These are phyloP conservation scores for Enteromius viviparus DNA, from an alignment of 2,797 vertebrate species.

Conservation along the genomic window DNA sequence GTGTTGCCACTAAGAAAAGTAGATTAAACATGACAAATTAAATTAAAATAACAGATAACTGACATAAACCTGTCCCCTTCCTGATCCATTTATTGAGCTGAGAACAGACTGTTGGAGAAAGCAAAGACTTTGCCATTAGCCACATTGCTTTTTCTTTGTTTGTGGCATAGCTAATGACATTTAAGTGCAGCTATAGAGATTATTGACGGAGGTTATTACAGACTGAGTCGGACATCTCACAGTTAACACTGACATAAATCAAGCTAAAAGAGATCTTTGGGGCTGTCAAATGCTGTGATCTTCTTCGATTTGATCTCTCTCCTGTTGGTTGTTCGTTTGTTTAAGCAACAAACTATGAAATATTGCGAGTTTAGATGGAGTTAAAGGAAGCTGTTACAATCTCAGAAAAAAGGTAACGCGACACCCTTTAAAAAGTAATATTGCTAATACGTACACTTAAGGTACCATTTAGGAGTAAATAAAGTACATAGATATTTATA, in stretches of 20 bases:
- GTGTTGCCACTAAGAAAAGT: slow-evolving; percentile 70
- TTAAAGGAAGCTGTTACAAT: not conserved
- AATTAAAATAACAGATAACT: slow-evolving; percentile 66
- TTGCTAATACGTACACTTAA: too few relatives aligned
- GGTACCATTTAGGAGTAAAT: not conserved
- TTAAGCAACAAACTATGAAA: not conserved
- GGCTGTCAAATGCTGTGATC: slow-evolving; percentile 16
- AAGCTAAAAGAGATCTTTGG: slow-evolving; percentile 16
- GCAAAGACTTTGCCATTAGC: slow-evolving; percentile 47
- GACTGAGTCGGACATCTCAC: slow-evolving; percentile 10
- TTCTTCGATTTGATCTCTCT: slow-evolving; percentile 6
- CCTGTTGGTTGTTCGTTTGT: slow-evolving; percentile 14
- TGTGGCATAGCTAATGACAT: slow-evolving; percentile 54
- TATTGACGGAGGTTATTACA: not conserved
- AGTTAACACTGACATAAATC: slow-evolving; percentile 47
- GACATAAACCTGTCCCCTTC: slow-evolving; percentile 37
- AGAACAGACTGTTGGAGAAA: slow-evolving; percentile 42
- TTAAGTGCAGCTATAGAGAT: slow-evolving; percentile 32
- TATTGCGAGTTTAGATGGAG: not conserved
- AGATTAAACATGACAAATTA: slow-evolving; percentile 68
- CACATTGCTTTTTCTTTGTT: slow-evolving; percentile 44
- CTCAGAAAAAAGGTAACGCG: too few relatives aligned
- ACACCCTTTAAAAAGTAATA: too few relatives aligned
- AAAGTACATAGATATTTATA: not conserved
- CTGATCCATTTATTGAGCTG: slow-evolving; percentile 31